Percentiles rank a stretch among this genome's conserved stretches.
Evolutionary conservation across 2,113 vertebrate species (phyloP).

Genomic region (Forbesichthys agassizii): DNA sequence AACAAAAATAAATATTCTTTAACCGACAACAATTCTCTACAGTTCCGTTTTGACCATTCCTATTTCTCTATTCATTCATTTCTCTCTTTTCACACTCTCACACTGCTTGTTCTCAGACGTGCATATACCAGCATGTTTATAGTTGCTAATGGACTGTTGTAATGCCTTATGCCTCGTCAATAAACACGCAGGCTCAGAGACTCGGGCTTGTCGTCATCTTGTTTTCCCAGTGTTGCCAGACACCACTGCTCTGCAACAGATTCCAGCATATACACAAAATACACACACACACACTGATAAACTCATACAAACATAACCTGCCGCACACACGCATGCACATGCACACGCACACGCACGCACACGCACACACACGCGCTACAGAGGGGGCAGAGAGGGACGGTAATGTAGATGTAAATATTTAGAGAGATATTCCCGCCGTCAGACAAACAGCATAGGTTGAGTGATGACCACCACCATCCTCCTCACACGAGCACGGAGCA

Average conservation of each 20-base stretch:
- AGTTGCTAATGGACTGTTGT: constrained; percentile 58
- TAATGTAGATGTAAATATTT: constrained; percentile 96
- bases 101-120: constrained; percentile 16
- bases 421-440: constrained; percentile 79
- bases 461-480: constrained; percentile 53
- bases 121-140: constrained; percentile 51
- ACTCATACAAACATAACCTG: too few relatives aligned
- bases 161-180: constrained; percentile 49
- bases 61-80: background rate
- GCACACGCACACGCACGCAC: background rate
- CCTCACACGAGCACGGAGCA: constrained; percentile 48
- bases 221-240: constrained; percentile 44
- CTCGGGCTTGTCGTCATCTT: constrained; percentile 37
- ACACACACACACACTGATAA: background rate
- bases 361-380: background rate
- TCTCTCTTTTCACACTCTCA: constrained; percentile 21
- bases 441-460: constrained; percentile 73
- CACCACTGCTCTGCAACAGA: constrained; percentile 18
- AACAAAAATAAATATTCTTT: too few relatives aligned
- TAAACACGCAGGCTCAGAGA: constrained; percentile 53
- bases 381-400: constrained; percentile 73
- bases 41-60: background rate
- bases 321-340: background rate
- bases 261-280: background rate
- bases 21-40: background rate